Evolutionary conservation across 2,113 vertebrate genomes (phyloP).

Genomic region (Myotis brandtii): DNA sequence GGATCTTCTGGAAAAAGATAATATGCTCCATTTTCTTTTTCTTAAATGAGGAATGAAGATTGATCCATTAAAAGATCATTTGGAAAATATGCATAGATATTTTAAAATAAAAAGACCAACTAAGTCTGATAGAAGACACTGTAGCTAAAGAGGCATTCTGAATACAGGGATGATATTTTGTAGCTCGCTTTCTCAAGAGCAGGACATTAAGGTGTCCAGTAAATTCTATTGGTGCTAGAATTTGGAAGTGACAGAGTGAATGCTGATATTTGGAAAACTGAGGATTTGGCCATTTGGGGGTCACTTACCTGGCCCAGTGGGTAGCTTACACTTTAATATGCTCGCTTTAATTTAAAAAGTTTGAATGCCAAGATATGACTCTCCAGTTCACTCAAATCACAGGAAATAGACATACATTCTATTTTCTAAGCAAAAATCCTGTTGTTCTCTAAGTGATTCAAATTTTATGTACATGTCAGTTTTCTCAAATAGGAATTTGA

Average conservation of each 20-base stretch:
- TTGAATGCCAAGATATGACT: not conserved
- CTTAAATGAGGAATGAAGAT: not conserved
- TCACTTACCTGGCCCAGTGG: not conserved
- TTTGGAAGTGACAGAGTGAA: conserved; percentile 22
- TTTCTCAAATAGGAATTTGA: conserved; percentile 57
- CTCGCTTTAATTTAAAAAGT: conserved; percentile 17
- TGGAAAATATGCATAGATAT: conserved; percentile 57
- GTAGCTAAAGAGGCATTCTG: not conserved
- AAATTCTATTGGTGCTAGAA: conserved; percentile 31
- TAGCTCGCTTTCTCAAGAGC: not conserved
- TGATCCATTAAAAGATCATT: conserved; percentile 37
- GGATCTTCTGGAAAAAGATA: conserved; percentile 34
- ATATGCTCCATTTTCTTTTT: conserved; percentile 26
- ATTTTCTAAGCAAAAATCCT: conserved; percentile 40
- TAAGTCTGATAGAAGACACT: conserved; percentile 12
- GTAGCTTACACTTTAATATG: not conserved
- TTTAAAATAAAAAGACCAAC: conserved; percentile 51
- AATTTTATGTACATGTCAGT: conserved; percentile 21
- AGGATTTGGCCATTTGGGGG: not conserved
- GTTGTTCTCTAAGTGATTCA: conserved; percentile 48
- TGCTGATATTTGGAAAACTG: conserved; percentile 56
- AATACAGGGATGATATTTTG: conserved; percentile 28
- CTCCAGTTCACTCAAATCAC: not conserved
- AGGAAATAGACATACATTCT: not conserved
- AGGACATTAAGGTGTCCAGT: conserved; percentile 4